These are phyloP conservation scores for Palloptera scutellata DNA, from an alignment of 2,888 invertebrate genomes.

Conservation along the genomic window DNA sequence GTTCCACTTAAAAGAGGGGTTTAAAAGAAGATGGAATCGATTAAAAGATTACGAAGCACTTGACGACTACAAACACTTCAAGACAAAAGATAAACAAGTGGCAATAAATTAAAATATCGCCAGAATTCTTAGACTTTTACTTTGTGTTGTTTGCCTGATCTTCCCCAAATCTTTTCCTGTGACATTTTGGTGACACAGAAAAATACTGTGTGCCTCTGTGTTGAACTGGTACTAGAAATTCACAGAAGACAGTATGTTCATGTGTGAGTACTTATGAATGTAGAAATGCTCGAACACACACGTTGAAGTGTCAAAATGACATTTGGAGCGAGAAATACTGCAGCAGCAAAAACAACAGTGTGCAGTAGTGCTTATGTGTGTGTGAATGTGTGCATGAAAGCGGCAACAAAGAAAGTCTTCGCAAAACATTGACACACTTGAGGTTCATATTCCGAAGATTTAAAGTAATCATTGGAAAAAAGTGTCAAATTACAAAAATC, in stretches of 20 bases:
- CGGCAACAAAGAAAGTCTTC: background rate
- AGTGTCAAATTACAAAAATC: constrained; percentile 45
- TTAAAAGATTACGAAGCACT: too few relatives aligned
- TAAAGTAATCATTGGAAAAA: constrained; percentile 42
- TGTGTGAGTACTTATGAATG: too few relatives aligned
- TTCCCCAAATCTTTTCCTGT: background rate
- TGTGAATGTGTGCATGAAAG: background rate
- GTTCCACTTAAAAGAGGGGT: too few relatives aligned
- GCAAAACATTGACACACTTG: too few relatives aligned
- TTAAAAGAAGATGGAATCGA: too few relatives aligned
- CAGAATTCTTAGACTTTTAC: constrained; percentile 4
- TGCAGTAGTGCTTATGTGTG: constrained; percentile 11
- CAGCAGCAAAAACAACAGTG: constrained; percentile 8
- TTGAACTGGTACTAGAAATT: too few relatives aligned
- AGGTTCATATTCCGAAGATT: constrained; percentile 25
- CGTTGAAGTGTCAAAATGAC: constrained; percentile 46
- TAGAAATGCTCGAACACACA: constrained; percentile 38
- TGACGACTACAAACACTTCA: background rate
- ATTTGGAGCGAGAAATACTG: constrained; percentile 30
- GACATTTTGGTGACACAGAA: too few relatives aligned
- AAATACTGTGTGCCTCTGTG: too few relatives aligned
- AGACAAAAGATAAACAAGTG: constrained; percentile 21
- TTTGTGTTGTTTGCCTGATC: constrained; percentile 1
- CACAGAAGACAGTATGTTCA: too few relatives aligned
- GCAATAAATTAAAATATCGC: constrained; percentile 36